Percentiles rank a stretch among this genome's conserved stretches.
phyloP scores from a whole-genome alignment of 2,113 vertebrate species.

The Illadopsis cleaveri region DNA sequence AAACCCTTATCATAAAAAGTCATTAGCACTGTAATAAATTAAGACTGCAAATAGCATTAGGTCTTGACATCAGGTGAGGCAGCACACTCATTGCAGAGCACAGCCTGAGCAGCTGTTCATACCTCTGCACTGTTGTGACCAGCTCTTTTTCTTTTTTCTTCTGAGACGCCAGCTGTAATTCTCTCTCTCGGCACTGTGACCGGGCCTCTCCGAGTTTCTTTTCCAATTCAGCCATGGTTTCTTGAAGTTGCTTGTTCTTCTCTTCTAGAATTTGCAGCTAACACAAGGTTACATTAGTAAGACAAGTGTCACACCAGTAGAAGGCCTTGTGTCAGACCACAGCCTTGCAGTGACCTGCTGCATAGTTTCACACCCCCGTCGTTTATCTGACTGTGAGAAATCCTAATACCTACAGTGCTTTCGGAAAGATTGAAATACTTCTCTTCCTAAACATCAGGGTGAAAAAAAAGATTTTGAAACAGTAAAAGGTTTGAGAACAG shows the following conservation, averaged over 20 bases:
- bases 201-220: conserved; percentile 77
- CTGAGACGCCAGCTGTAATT: conserved; percentile 82
- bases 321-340: neutral
- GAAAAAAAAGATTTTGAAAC: neutral
- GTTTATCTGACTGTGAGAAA: neutral
- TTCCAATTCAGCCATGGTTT: conserved; percentile 74
- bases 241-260: conserved; percentile 82
- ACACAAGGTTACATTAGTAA: conserved; percentile 21
- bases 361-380: neutral
- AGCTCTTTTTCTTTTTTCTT: conserved; percentile 89
- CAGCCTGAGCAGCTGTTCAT: neutral
- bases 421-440: neutral
- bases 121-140: conserved; percentile 91
- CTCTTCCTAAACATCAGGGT: neutral
- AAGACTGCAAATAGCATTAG: neutral
- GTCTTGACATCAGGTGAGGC: neutral
- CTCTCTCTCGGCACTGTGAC: conserved; percentile 80
- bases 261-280: conserved; percentile 86
- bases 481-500: neutral
- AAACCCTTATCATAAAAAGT: neutral
- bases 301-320: neutral
- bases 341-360: neutral
- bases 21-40: neutral
- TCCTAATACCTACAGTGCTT: neutral
- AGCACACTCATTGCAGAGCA: neutral